phyloP scores from a whole-genome alignment of 2,888 invertebrate species.

The Colostygia pectinataria region DNA sequence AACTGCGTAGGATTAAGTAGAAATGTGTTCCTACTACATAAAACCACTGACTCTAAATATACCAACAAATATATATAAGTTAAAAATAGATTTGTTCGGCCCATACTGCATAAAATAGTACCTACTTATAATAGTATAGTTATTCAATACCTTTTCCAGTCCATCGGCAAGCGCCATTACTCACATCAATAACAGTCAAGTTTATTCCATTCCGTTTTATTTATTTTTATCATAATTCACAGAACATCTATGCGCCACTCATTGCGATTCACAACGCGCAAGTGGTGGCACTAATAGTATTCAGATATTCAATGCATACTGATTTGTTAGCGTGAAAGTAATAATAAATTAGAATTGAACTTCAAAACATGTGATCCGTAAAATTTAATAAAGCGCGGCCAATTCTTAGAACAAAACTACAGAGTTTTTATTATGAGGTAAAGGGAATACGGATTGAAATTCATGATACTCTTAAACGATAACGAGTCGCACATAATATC shows the following conservation, averaged over 20 bases:
- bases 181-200: slow-evolving; percentile 18
- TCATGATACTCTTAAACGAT: background rate
- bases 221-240: slow-evolving; percentile 19
- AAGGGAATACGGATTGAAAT: background rate
- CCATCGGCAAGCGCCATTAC: slow-evolving; percentile 1
- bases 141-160: slow-evolving; percentile 4
- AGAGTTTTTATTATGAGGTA: too few species aligned
- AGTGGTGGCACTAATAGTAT: slow-evolving; percentile 32
- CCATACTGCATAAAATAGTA: background rate
- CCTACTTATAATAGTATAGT: background rate
- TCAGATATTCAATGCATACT: slow-evolving; percentile 38
- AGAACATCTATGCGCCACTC: slow-evolving; percentile 30
- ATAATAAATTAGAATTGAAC: slow-evolving; percentile 19
- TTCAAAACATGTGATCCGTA: slow-evolving; percentile 4
- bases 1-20: background rate
- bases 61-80: too few species aligned
- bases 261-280: slow-evolving; percentile 32
- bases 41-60: too few species aligned
- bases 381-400: slow-evolving; percentile 3
- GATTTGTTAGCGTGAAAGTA: slow-evolving; percentile 30
- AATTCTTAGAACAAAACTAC: background rate
- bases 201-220: slow-evolving; percentile 9
- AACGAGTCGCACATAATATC: background rate
- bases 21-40: background rate
- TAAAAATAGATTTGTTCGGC: too few species aligned